These are phyloP conservation scores for Oreocharis arfaki DNA, from an alignment of 2,113 vertebrate species.

Conservation along the genomic window DNA sequence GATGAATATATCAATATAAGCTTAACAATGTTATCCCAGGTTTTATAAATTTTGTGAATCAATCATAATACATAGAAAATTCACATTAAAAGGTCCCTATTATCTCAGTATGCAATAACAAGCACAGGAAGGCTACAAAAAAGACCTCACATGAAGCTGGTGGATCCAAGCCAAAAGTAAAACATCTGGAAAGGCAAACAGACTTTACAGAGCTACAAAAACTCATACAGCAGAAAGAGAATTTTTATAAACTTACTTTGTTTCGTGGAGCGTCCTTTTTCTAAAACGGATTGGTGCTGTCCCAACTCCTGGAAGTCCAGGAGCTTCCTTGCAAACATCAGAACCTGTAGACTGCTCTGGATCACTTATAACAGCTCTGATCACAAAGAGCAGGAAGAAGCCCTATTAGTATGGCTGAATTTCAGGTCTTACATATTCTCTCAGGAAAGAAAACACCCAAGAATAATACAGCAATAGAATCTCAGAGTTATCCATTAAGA, in stretches of 20 bases:
- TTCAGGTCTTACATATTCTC: not conserved
- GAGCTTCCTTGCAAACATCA: not conserved
- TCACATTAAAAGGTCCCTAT: not conserved
- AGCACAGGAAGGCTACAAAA: not conserved
- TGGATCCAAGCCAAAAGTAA: not conserved
- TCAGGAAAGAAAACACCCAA: not conserved
- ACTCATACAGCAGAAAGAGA: not conserved
- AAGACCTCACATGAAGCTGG: not conserved
- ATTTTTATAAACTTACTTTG: conserved; percentile 63
- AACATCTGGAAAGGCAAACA: not conserved
- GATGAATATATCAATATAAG: not conserved
- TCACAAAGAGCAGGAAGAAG: not conserved
- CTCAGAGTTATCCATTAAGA: not conserved
- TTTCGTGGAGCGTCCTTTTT: conserved; percentile 75
- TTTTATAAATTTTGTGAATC: not conserved
- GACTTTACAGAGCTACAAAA: not conserved
- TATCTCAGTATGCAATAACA: not conserved
- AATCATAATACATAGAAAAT: not conserved
- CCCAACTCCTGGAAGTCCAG: not conserved
- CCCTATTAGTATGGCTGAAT: not conserved
- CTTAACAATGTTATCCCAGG: not conserved
- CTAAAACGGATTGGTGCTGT: conserved; percentile 43
- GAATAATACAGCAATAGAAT: not conserved
- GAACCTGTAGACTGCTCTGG: conserved; percentile 71
- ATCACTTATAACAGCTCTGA: conserved; percentile 82